Evolutionary conservation across 2,113 vertebrate species (phyloP).

Genomic region (Sinocyclocheilus grahami): DNA sequence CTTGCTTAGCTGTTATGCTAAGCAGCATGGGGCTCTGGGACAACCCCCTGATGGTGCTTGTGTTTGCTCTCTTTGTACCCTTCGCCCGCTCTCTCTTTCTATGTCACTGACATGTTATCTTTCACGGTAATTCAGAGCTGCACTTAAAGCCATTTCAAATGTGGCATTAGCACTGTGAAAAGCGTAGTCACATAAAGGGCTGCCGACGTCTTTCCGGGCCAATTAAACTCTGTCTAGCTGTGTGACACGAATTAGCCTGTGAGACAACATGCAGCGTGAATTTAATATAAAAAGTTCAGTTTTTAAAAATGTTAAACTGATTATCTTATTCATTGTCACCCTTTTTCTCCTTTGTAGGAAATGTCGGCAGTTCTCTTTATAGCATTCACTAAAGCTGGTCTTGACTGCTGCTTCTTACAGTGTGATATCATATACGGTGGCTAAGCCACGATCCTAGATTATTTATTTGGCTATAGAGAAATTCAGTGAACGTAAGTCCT

Average conservation of each 20-base stretch:
- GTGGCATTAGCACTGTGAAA: conserved; percentile 36
- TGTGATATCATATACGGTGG: neutral
- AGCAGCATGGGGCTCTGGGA: conserved; percentile 47
- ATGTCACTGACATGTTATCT: conserved; percentile 39
- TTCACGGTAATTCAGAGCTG: conserved; percentile 46
- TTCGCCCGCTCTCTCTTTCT: conserved; percentile 23
- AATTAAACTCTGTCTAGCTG: conserved; percentile 35
- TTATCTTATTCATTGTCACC: conserved; percentile 21
- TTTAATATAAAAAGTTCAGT: conserved; percentile 7
- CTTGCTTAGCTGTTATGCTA: conserved; percentile 57
- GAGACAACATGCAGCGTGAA: conserved; percentile 3
- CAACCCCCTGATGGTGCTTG: conserved; percentile 47
- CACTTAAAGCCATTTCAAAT: conserved; percentile 46
- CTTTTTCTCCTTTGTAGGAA: neutral
- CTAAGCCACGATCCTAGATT: conserved; percentile 12
- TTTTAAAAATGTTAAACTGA: conserved; percentile 23
- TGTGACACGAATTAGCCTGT: conserved; percentile 32
- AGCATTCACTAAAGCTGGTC: neutral
- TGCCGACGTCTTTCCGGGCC: conserved; percentile 27
- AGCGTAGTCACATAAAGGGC: neutral
- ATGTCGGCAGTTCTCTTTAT: neutral
- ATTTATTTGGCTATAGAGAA: conserved; percentile 25
- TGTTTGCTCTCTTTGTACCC: conserved; percentile 51
- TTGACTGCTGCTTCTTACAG: neutral
- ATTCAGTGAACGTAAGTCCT: conserved; percentile 11